Percentiles rank a stretch among this genome's conserved stretches.
These are phyloP conservation scores for Carassius carassius DNA, from an alignment of 2,113 vertebrate genomes.

Conservation along the genomic window DNA sequence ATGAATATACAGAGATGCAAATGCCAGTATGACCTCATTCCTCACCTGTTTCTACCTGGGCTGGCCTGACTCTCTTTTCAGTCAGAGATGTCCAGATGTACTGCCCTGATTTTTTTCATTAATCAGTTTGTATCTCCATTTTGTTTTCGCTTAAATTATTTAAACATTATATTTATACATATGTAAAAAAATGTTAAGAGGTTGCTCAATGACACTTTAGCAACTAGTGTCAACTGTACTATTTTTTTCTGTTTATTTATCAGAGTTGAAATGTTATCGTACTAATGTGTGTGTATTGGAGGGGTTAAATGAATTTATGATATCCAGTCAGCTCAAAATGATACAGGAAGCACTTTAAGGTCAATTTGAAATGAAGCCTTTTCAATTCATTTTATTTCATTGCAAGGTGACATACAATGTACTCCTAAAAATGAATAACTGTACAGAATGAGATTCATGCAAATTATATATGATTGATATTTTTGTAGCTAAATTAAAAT, in stretches of 20 bases:
- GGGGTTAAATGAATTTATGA: slow-evolving; percentile 10
- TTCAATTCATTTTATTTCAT: slow-evolving; percentile 1
- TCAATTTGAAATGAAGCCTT: slow-evolving; percentile 23
- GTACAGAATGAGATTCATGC: slow-evolving; percentile 8
- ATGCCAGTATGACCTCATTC: slow-evolving; percentile 84
- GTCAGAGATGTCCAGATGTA: neutral
- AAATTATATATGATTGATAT: neutral
- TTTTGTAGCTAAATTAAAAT: neutral
- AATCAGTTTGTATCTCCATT: neutral
- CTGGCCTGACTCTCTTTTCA: neutral
- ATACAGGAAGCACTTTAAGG: slow-evolving; percentile 50
- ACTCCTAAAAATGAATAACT: slow-evolving; percentile 5
- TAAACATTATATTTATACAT: slow-evolving; percentile 32
- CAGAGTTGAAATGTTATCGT: slow-evolving; percentile 4
- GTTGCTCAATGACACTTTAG: slow-evolving; percentile 21
- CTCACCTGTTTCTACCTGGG: neutral
- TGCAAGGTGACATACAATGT: neutral
- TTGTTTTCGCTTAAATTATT: neutral
- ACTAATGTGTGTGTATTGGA: slow-evolving; percentile 15
- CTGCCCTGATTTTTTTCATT: neutral
- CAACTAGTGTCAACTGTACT: slow-evolving; percentile 6
- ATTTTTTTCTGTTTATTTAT: slow-evolving; percentile 37
- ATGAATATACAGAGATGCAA: slow-evolving; percentile 94
- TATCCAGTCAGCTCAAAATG: slow-evolving; percentile 6
- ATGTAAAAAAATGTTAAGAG: slow-evolving; percentile 7